Percentiles rank a stretch among this genome's conserved stretches.
Conservation (phyloP, 2,113 vertebrate species). For the Hyla sarda region DNA sequence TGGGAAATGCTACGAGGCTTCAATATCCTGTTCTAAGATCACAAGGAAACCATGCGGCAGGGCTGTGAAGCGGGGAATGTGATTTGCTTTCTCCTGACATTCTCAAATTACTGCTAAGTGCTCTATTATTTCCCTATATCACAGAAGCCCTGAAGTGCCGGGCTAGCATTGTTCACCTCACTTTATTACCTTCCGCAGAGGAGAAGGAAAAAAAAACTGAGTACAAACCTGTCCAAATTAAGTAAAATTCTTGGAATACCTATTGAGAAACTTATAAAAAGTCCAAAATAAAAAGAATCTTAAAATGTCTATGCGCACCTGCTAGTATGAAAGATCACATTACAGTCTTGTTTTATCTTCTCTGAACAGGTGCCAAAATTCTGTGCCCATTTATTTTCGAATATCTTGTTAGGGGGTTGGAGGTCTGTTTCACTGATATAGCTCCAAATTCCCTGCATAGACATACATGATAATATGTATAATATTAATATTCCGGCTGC, state of each 20-base stretch:
- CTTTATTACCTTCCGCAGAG: not conserved
- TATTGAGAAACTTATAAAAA: not conserved
- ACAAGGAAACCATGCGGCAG: conserved; percentile 31
- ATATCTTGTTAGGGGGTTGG: not conserved
- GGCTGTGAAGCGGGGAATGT: conserved; percentile 39
- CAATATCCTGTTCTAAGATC: conserved; percentile 36
- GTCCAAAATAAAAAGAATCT: not conserved
- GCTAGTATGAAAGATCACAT: not conserved
- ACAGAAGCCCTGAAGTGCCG: conserved; percentile 35
- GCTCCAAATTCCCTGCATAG: not conserved
- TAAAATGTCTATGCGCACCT: not conserved
- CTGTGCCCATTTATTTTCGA: not conserved
- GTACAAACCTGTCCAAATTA: not conserved
- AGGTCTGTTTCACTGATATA: not conserved
- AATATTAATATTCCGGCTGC: not conserved
- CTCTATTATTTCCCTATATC: conserved; percentile 45
- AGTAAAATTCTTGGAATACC: not conserved
- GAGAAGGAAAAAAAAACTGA: not conserved
- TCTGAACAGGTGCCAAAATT: too few relatives aligned
- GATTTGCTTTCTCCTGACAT: conserved; percentile 47
- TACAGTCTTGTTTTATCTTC: too few relatives aligned
- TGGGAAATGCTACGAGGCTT: conserved; percentile 35
- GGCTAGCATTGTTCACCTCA: conserved; percentile 15
- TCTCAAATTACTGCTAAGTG: conserved; percentile 54
- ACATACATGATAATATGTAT: not conserved